phyloP scores from a whole-genome alignment of 2,888 invertebrate species.

The Desoria tigrina region DNA sequence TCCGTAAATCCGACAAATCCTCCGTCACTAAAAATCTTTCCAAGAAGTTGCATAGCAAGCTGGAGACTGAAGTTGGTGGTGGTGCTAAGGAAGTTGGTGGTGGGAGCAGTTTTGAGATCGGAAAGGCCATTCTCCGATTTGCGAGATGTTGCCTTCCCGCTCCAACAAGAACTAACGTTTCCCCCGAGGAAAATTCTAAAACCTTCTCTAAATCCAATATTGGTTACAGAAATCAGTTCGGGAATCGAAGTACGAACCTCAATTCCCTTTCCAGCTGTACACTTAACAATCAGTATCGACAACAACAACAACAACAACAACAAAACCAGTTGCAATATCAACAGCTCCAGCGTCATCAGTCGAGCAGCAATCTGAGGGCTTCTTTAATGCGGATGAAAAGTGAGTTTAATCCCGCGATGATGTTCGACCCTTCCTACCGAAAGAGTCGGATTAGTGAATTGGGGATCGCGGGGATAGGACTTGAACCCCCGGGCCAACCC shows the following conservation, averaged over 20 bases:
- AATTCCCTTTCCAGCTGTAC: neutral
- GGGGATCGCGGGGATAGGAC: conserved; percentile 51
- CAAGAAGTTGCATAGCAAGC: too few species aligned
- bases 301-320: too few species aligned
- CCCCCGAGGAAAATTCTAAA: neutral
- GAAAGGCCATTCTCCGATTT: neutral
- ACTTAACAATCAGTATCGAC: neutral
- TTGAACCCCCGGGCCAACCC: conserved; percentile 46
- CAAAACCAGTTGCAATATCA: too few species aligned
- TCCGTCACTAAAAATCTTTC: too few species aligned
- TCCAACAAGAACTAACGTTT: neutral
- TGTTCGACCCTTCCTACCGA: conserved; percentile 48
- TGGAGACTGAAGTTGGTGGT: neutral
- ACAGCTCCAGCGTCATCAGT: too few species aligned
- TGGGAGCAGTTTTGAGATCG: neutral
- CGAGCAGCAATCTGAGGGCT: conserved; percentile 20
- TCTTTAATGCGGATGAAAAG: conserved; percentile 43
- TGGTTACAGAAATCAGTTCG: conserved; percentile 1
- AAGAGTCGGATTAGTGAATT: conserved; percentile 50
- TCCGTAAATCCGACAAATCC: too few species aligned
- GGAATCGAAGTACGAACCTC: neutral
- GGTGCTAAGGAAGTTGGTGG: neutral
- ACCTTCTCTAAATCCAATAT: neutral
- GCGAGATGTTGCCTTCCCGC: neutral
- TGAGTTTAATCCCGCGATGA: conserved; percentile 48